Percentiles rank a stretch among this genome's conserved stretches.
These are phyloP conservation scores for Asobara japonica DNA, from an alignment of 1,140 invertebrate genomes.

Conservation along the genomic window DNA sequence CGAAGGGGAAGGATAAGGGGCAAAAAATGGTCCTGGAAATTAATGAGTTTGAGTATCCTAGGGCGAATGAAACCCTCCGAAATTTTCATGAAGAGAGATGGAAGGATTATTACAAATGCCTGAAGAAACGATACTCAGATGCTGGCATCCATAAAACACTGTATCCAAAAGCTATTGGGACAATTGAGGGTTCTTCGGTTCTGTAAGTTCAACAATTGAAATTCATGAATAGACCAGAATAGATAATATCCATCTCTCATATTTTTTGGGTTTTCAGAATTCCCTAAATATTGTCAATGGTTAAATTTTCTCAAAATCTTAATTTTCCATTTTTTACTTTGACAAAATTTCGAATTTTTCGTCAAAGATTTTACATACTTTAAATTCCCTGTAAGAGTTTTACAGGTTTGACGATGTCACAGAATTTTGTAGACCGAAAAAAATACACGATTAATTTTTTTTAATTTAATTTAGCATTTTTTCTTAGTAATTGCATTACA, in stretches of 20 bases:
- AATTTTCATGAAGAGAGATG: constrained; percentile 60
- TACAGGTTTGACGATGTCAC: no score
- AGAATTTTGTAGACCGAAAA: no score
- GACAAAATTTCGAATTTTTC: no score
- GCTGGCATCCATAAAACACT: constrained; percentile 48
- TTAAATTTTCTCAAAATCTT: no score
- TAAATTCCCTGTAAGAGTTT: no score
- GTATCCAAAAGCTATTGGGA: constrained; percentile 57
- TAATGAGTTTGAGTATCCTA: constrained; percentile 63
- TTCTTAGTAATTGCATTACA: constrained; percentile 23
- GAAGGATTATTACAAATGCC: constrained; percentile 67
- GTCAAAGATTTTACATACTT: no score
- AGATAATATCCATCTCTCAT: no score
- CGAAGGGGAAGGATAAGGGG: constrained; percentile 37
- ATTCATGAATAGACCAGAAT: no score
- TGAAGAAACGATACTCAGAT: constrained; percentile 51
- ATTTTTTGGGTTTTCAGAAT: not conserved
- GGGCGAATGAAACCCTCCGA: constrained; percentile 52
- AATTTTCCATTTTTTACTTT: no score
- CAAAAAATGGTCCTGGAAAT: constrained; percentile 55
- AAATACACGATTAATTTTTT: no score
- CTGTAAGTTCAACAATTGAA: constrained; percentile 47
- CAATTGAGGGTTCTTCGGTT: constrained; percentile 60
- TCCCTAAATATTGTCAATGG: no score
- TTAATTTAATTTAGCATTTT: not conserved